Conservation (phyloP, 1,140 invertebrate genomes). For the Aethina tumida region DNA sequence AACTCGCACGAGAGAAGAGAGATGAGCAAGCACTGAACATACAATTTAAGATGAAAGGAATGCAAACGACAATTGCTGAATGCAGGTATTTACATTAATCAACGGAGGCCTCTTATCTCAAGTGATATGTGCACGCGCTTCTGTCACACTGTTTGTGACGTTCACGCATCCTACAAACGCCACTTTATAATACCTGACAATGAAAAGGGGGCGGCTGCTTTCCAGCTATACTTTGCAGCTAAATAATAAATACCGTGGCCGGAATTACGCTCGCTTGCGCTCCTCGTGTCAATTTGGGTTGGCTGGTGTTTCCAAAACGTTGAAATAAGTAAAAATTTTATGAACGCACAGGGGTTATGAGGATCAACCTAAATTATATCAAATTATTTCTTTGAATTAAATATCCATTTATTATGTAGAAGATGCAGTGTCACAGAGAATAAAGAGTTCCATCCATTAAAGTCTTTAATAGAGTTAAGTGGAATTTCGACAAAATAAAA, state of each 20-base stretch:
- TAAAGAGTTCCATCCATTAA: too few relatives aligned
- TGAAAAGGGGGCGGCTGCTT: conserved; percentile 12
- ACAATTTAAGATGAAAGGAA: conserved; percentile 19
- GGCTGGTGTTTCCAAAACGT: too few relatives aligned
- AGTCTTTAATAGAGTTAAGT: too few relatives aligned
- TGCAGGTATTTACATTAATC: conserved; percentile 23
- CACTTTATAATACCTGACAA: conserved; percentile 14
- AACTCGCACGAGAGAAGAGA: conserved; percentile 5
- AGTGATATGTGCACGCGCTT: conserved; percentile 15
- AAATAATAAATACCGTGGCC: not conserved
- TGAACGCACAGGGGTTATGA: too few relatives aligned
- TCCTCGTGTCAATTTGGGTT: too few relatives aligned
- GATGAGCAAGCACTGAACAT: conserved; percentile 17
- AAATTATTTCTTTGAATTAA: too few relatives aligned
- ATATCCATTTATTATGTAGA: too few relatives aligned
- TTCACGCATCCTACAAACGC: conserved; percentile 17
- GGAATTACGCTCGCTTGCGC: too few relatives aligned
- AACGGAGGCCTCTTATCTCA: conserved; percentile 11
- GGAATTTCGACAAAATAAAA: conserved; percentile 12
- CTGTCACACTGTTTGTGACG: conserved; percentile 15
- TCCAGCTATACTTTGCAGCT: not conserved
- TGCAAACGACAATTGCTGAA: conserved; percentile 18
- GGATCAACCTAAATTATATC: too few relatives aligned
- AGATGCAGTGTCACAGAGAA: too few relatives aligned
- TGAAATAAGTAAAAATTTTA: too few relatives aligned